phyloP scores from a whole-genome alignment of 1,140 invertebrate genomes.

The Bactericera cockerelli region DNA sequence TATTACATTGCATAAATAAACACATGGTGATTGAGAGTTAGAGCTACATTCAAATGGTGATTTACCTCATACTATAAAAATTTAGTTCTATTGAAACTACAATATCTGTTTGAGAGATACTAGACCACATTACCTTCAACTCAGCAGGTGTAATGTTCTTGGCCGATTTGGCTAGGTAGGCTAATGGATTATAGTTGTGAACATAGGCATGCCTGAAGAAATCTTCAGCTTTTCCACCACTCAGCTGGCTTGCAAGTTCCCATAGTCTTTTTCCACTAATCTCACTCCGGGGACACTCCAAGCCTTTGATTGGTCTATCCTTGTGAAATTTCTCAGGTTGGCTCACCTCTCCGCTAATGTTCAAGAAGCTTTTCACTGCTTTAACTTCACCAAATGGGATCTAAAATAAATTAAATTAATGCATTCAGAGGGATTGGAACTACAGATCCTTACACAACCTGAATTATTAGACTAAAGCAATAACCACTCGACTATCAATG shows the following conservation, averaged over 20 bases:
- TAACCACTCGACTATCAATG: too few species aligned
- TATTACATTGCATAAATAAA: too few species aligned
- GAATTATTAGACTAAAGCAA: too few species aligned
- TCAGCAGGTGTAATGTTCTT: constrained; percentile 74
- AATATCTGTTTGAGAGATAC: too few species aligned
- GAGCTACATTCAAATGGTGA: too few species aligned
- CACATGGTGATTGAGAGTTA: too few species aligned
- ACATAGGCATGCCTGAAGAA: constrained; percentile 68
- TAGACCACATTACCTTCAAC: constrained; percentile 61
- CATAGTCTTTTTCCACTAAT: constrained; percentile 75
- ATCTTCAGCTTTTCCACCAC: constrained; percentile 45
- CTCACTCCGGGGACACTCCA: constrained; percentile 61
- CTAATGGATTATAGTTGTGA: constrained; percentile 78
- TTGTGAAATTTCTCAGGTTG: constrained; percentile 56
- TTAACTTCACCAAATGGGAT: constrained; percentile 80
- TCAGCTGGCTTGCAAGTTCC: constrained; percentile 56
- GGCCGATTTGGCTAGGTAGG: constrained; percentile 58
- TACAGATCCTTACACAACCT: not conserved
- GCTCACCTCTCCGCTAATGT: constrained; percentile 48
- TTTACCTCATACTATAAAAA: too few species aligned
- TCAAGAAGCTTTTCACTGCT: constrained; percentile 59
- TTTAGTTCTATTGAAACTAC: too few species aligned
- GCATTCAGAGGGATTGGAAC: not conserved
- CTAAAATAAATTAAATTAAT: constrained; percentile 31
- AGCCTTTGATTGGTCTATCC: constrained; percentile 51